Conservation (phyloP, 2,113 vertebrate genomes). For the Gopherus evgoodei region DNA sequence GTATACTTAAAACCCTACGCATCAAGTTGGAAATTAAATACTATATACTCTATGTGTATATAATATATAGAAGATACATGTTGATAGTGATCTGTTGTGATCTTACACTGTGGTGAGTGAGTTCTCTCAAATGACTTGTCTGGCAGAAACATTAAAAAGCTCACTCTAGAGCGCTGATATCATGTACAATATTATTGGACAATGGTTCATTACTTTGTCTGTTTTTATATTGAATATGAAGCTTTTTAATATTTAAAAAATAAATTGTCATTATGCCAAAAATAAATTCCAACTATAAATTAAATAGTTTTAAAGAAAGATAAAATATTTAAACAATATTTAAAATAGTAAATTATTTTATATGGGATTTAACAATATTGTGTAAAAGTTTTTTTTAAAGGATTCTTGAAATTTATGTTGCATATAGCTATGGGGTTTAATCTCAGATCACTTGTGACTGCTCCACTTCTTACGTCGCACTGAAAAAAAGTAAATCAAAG, state of each 20-base stretch:
- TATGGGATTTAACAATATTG: slow-evolving; percentile 42
- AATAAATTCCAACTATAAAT: neutral
- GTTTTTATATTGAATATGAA: slow-evolving; percentile 54
- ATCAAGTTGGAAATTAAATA: slow-evolving; percentile 12
- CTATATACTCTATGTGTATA: neutral
- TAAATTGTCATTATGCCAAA: slow-evolving; percentile 1
- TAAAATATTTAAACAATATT: slow-evolving; percentile 36
- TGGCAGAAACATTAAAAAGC: slow-evolving; percentile 30
- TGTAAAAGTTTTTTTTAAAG: slow-evolving; percentile 32
- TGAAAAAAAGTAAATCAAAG: slow-evolving; percentile 44
- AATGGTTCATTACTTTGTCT: slow-evolving; percentile 53
- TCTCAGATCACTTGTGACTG: slow-evolving; percentile 33
- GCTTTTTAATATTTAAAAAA: slow-evolving; percentile 58
- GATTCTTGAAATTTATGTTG: slow-evolving; percentile 48
- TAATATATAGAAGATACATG: slow-evolving; percentile 24
- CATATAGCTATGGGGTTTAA: slow-evolving; percentile 6
- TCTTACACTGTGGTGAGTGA: neutral
- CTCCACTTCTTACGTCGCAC: slow-evolving; percentile 35
- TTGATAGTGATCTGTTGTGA: slow-evolving; percentile 20
- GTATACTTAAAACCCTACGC: slow-evolving; percentile 18
- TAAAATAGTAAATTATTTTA: slow-evolving; percentile 46
- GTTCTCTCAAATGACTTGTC: neutral
- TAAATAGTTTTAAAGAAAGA: slow-evolving; percentile 43
- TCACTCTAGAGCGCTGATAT: slow-evolving; percentile 54
- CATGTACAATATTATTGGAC: slow-evolving; percentile 42